phyloP scores from a whole-genome alignment of 2,113 vertebrate species.

The Cyanoliseus patagonus region DNA sequence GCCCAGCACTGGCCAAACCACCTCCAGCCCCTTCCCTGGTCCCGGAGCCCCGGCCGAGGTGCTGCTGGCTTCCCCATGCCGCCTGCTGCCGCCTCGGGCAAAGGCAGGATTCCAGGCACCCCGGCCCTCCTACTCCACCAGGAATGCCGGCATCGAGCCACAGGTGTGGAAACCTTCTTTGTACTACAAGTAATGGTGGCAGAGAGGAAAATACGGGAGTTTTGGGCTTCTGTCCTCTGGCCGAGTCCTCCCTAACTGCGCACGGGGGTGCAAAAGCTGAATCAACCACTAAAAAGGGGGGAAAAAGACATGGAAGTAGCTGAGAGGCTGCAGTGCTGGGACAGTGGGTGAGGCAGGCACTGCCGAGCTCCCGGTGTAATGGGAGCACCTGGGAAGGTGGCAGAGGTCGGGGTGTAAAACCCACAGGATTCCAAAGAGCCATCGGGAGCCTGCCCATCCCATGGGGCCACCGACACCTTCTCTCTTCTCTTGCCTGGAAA shows the following conservation, averaged over 20 bases:
- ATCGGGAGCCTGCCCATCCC: neutral
- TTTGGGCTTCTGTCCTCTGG: neutral
- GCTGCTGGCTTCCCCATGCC: constrained; percentile 77
- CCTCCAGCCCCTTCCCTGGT: constrained; percentile 68
- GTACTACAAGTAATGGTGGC: constrained; percentile 76
- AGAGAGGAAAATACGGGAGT: neutral
- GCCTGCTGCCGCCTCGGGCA: constrained; percentile 78
- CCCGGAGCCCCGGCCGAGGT: constrained; percentile 22
- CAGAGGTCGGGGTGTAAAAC: neutral
- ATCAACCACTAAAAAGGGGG: too few relatives aligned
- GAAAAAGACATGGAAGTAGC: neutral
- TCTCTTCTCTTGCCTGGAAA: constrained; percentile 9
- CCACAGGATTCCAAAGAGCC: neutral
- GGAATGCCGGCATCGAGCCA: constrained; percentile 88
- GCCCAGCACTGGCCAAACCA: constrained; percentile 36
- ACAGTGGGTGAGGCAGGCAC: neutral
- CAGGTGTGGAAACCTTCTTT: constrained; percentile 98
- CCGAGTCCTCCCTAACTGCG: neutral
- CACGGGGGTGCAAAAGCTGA: neutral
- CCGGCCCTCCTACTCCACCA: constrained; percentile 91
- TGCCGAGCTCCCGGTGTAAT: neutral
- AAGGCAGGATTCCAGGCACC: constrained; percentile 82
- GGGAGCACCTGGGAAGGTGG: neutral
- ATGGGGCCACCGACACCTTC: neutral
- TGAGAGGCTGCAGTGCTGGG: neutral